phyloP scores from a whole-genome alignment of 2,113 vertebrate genomes.

The Corapipo altera region DNA sequence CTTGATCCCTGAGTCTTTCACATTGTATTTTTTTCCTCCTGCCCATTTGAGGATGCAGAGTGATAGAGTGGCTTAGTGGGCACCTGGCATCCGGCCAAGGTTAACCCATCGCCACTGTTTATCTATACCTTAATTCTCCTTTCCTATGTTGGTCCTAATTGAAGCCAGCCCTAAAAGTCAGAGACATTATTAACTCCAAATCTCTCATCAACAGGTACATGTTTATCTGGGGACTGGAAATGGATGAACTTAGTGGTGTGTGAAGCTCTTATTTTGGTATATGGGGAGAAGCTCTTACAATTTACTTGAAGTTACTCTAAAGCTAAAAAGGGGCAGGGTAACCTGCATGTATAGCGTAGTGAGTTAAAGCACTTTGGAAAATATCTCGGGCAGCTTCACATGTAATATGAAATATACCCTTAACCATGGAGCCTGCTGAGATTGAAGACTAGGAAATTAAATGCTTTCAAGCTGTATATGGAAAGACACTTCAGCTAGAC shows the following conservation, averaged over 20 bases:
- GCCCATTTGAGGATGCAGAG: not conserved
- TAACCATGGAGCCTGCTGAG: not conserved
- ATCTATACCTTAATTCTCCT: not conserved
- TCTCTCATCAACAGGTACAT: not conserved
- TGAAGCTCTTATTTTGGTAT: not conserved
- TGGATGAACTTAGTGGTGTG: fast-evolving
- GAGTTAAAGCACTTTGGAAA: not conserved
- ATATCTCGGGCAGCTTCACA: not conserved
- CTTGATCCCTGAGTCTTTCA: not conserved
- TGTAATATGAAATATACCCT: not conserved
- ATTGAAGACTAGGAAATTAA: not conserved
- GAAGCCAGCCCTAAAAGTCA: not conserved
- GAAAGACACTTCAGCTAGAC: not conserved
- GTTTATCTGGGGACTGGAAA: not conserved
- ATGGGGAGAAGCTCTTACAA: not conserved
- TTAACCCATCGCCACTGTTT: not conserved
- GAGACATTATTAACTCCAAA: not conserved
- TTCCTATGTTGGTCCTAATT: not conserved
- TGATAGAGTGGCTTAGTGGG: not conserved
- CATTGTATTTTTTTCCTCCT: too few relatives aligned
- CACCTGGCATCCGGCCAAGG: not conserved
- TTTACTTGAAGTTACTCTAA: not conserved
- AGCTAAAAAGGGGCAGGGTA: not conserved
- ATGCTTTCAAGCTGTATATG: not conserved
- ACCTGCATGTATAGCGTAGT: not conserved